These are phyloP conservation scores for Puffinus mauretanicus DNA, from an alignment of 2,113 vertebrate genomes.

Conservation along the genomic window DNA sequence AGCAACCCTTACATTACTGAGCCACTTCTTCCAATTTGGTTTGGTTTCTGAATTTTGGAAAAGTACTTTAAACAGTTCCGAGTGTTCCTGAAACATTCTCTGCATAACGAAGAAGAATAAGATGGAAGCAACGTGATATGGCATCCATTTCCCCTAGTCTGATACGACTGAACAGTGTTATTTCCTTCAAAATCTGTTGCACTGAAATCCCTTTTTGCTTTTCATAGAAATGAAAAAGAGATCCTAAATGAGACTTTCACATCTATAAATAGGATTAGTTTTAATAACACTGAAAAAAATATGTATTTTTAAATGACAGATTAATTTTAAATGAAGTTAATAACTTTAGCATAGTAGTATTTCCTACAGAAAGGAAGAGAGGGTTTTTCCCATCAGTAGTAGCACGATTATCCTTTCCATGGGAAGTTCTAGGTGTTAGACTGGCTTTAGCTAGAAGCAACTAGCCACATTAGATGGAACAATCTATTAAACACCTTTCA, in stretches of 20 bases:
- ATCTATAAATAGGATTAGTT: not conserved
- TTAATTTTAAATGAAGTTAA: not conserved
- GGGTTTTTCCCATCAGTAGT: not conserved
- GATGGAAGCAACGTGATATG: not conserved
- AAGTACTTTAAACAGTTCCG: not conserved
- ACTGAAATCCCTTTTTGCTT: not conserved
- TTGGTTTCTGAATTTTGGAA: not conserved
- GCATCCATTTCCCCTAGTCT: not conserved
- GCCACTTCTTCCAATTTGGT: not conserved
- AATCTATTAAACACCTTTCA: not conserved
- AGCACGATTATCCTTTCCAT: not conserved
- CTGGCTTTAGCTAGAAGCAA: not conserved
- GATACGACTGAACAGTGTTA: not conserved
- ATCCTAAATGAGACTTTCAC: not conserved
- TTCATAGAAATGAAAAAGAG: not conserved
- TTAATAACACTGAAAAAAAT: not conserved
- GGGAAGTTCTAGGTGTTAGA: not conserved
- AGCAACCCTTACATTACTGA: not conserved
- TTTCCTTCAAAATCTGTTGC: not conserved
- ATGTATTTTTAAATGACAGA: not conserved
- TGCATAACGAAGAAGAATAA: not conserved
- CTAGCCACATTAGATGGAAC: not conserved
- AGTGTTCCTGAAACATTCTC: not conserved
- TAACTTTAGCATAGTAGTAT: not conserved
- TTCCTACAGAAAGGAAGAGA: not conserved